Evolutionary conservation across 2,113 vertebrate species (phyloP).

Genomic region (Narcine bancroftii): DNA sequence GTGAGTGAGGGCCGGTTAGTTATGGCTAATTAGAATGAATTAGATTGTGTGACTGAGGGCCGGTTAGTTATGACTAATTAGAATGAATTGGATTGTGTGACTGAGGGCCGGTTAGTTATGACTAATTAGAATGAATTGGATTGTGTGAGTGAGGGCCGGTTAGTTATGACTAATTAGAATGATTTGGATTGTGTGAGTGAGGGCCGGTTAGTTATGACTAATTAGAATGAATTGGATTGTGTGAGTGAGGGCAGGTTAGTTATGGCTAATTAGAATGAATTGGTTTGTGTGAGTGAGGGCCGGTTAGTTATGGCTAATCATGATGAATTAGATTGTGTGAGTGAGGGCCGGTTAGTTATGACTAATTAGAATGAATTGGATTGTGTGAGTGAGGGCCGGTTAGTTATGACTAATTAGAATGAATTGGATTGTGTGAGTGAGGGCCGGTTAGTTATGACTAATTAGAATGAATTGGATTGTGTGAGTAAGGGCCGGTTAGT

Average conservation of each 20-base stretch:
- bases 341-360: not conserved
- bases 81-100: not conserved
- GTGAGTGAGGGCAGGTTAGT: not conserved
- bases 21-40: not conserved
- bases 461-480: not conserved
- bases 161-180: not conserved
- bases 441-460: not conserved
- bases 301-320: not conserved
- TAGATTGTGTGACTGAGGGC: not conserved
- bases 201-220: not conserved
- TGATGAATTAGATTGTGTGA: not conserved
- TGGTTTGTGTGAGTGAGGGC: not conserved
- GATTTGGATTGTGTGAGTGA: not conserved
- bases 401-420: not conserved
- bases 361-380: not conserved
- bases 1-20: not conserved
- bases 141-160: not conserved
- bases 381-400: not conserved
- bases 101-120: not conserved
- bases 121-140: not conserved
- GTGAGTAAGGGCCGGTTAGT: not conserved
- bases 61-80: not conserved
- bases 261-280: not conserved
- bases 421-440: not conserved
- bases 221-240: not conserved